These are phyloP conservation scores for Crossocerus cetratus DNA, from an alignment of 2,888 invertebrate species.

Conservation along the genomic window DNA sequence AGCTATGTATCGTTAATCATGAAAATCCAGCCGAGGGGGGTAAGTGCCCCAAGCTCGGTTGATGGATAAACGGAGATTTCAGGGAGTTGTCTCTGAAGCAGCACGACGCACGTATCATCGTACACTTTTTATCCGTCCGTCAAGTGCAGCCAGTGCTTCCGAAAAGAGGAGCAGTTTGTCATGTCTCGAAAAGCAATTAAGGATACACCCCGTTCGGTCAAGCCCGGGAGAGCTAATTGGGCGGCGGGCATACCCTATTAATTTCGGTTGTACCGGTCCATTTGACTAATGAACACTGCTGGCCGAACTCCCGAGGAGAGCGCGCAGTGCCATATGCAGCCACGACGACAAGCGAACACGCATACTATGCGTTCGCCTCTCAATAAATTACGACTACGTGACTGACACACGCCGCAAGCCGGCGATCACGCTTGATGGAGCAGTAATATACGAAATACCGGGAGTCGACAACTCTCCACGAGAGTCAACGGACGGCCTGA, in stretches of 20 bases:
- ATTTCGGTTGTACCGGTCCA: constrained; percentile 56
- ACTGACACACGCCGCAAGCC: neutral
- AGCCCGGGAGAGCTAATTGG: constrained; percentile 61
- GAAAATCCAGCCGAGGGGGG: no score
- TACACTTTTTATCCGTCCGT: constrained; percentile 30
- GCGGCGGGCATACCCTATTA: constrained; percentile 57
- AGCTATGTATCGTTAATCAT: no score
- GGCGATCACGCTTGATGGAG: neutral
- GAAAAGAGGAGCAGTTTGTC: constrained; percentile 43
- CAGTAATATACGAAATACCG: no score
- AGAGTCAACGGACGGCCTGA: no score
- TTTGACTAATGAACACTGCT: constrained; percentile 60
- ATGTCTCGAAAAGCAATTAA: constrained; percentile 61
- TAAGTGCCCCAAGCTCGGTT: no score
- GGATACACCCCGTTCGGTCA: constrained; percentile 54
- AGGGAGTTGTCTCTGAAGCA: no score
- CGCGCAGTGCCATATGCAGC: neutral
- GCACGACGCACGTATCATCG: constrained; percentile 4
- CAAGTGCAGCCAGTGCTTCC: constrained; percentile 26
- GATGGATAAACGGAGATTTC: no score
- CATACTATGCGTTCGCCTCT: neutral
- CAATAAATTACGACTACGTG: neutral
- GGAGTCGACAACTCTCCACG: no score
- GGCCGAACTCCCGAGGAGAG: neutral
- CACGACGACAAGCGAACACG: neutral